phyloP scores from a whole-genome alignment of 2,113 vertebrate species.

The Mustela nigripes region DNA sequence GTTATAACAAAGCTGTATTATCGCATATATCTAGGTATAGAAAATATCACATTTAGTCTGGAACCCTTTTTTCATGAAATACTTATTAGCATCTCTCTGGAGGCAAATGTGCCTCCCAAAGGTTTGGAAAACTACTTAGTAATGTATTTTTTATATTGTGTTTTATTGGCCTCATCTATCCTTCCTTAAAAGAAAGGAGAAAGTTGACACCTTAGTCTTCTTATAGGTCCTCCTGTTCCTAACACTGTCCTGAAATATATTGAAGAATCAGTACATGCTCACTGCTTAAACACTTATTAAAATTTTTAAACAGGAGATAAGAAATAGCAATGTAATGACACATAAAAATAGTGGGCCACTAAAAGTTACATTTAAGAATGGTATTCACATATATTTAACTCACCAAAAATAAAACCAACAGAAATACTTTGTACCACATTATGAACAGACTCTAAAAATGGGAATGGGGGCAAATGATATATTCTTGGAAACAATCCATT shows the following conservation, averaged over 20 bases:
- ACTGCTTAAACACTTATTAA: conserved; percentile 38
- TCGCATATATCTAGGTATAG: conserved; percentile 49
- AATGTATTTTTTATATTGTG: not conserved
- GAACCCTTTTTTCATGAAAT: conserved; percentile 36
- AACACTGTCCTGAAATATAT: not conserved
- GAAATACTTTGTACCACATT: conserved; percentile 57
- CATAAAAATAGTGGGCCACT: conserved; percentile 21
- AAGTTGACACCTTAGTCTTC: not conserved
- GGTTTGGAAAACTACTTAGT: conserved; percentile 39
- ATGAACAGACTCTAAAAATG: conserved; percentile 64
- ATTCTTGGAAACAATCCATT: conserved; percentile 65
- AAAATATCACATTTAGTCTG: conserved; percentile 61
- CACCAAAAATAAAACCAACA: conserved; percentile 71
- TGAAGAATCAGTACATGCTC: not conserved
- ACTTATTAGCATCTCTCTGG: conserved; percentile 51
- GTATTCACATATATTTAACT: conserved; percentile 62
- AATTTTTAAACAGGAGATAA: conserved; percentile 33
- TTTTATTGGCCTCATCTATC: not conserved
- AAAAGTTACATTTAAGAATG: conserved; percentile 53
- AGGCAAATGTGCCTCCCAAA: conserved; percentile 46
- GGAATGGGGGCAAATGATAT: conserved; percentile 40
- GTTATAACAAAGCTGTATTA: conserved; percentile 51
- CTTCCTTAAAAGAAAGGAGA: not conserved
- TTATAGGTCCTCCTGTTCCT: not conserved
- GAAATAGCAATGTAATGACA: not conserved